phyloP scores from a whole-genome alignment of 2,797 vertebrate genomes.

The Lacerta bilineata region DNA sequence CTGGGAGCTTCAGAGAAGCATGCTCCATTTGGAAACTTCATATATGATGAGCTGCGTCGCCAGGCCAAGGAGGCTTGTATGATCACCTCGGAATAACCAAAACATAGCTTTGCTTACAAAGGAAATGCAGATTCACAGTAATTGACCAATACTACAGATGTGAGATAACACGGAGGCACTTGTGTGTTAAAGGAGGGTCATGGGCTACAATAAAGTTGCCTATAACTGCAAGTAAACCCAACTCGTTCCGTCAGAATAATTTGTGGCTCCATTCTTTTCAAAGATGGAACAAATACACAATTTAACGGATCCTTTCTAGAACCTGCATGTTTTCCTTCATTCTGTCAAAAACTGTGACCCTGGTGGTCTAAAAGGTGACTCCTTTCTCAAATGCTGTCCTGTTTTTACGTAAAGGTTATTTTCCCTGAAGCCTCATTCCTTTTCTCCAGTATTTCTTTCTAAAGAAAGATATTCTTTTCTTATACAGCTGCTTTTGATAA shows the following conservation, averaged over 20 bases:
- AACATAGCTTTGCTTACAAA: slow-evolving; percentile 22
- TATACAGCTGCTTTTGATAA: slow-evolving; percentile 93
- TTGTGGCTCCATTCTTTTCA: slow-evolving; percentile 29
- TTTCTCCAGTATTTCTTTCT: slow-evolving; percentile 46
- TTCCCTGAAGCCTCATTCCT: slow-evolving; percentile 44
- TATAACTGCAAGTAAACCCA: neutral
- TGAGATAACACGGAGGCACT: neutral
- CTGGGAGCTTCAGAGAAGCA: no score
- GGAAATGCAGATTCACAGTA: slow-evolving; percentile 29
- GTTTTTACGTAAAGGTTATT: slow-evolving; percentile 50
- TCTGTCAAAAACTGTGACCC: slow-evolving; percentile 9
- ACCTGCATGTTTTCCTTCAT: neutral
- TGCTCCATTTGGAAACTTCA: slow-evolving; percentile 27
- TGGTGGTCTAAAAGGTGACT: slow-evolving; percentile 41
- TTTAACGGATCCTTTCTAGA: slow-evolving; percentile 33
- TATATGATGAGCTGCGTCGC: slow-evolving; percentile 38
- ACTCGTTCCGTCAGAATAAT: slow-evolving; percentile 4
- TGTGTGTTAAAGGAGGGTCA: neutral
- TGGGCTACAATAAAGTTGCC: neutral
- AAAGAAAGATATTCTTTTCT: slow-evolving; percentile 68
- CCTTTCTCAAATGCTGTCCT: slow-evolving; percentile 8
- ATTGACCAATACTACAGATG: slow-evolving; percentile 22
- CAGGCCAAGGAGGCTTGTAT: slow-evolving; percentile 56
- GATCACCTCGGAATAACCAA: slow-evolving; percentile 41
- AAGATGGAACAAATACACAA: neutral